Evolutionary conservation across 2,113 vertebrate genomes (phyloP).

Genomic region (Elgaria multicarinata): DNA sequence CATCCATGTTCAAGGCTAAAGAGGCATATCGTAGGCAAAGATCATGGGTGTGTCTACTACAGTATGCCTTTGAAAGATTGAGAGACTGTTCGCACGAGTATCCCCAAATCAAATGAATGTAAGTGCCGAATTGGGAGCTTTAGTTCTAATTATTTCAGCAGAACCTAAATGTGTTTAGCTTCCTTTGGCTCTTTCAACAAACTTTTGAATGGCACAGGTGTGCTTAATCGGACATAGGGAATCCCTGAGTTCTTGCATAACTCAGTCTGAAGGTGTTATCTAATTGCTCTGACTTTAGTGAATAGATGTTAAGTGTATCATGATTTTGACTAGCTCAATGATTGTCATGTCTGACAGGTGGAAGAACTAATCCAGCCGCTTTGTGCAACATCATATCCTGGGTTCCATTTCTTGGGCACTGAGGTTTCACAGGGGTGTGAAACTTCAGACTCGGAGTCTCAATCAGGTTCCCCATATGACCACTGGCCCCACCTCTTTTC

Average conservation of each 20-base stretch:
- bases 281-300: not conserved
- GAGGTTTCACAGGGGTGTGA: no score
- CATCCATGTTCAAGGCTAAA: accelerated
- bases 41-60: not conserved
- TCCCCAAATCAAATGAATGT: not conserved
- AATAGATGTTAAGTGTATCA: not conserved
- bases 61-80: accelerated
- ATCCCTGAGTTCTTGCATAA: not conserved
- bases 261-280: not conserved
- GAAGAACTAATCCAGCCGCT: not conserved
- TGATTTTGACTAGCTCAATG: not conserved
- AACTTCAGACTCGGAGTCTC: no score
- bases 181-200: not conserved
- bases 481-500: no score
- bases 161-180: not conserved
- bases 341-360: not conserved
- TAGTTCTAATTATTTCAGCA: not conserved
- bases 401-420: not conserved
- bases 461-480: no score
- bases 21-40: not conserved
- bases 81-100: not conserved
- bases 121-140: not conserved
- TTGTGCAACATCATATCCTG: not conserved
- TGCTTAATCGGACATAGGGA: not conserved
- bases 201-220: not conserved